Base-by-base conservation (phyloP, 2,113 vertebrate species). In the Conger conger region DNA sequence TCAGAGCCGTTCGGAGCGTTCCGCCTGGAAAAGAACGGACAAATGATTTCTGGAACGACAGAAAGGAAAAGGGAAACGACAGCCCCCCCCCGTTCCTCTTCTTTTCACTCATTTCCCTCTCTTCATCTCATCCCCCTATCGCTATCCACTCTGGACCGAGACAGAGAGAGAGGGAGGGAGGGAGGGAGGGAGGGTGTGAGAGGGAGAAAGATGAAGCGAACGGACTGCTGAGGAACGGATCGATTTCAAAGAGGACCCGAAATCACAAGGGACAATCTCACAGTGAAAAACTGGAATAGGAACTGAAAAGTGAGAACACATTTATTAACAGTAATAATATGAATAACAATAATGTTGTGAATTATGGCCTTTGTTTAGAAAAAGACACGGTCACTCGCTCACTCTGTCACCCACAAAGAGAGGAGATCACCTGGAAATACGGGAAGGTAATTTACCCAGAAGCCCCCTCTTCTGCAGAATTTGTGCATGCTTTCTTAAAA, bases 271-370 rank as follows among this genome's bases (percentile, higher is more conserved):
- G 23, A 63, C 23, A 27, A 23, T 63, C 57, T 23, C 57, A 63
- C 57, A 27, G 20, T 27, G 18, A 27, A 63, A 63, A 63, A 63
- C 20, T 63, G 57, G 20, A 63, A 27, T 3, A 27, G 81, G 53
- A 35, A 33, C 83, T 85, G 81, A 84, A 88, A 36, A 60, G 79
- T 57, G 76, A 89, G 82, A 84, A 40, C 80, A 76, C 87, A 90
- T 90, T 87, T 90, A 87, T 83, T 85, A 87, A 86, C 81, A 87
- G 77, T 88, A 90, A 90, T 84, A 82, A 80, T 86, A 85, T 80
- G 86, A 86, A 85, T 88, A 89, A 85, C 87, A 88, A 87, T 83
- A 15, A 50, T 15, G 45, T 50, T 50, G 85, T 63, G 85, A 87
- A 82, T 83, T 87, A 83, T 84, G 84, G 88, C 86, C 88, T 80